Conservation (phyloP, 2,888 invertebrate genomes). For the Hyles lineata region DNA sequence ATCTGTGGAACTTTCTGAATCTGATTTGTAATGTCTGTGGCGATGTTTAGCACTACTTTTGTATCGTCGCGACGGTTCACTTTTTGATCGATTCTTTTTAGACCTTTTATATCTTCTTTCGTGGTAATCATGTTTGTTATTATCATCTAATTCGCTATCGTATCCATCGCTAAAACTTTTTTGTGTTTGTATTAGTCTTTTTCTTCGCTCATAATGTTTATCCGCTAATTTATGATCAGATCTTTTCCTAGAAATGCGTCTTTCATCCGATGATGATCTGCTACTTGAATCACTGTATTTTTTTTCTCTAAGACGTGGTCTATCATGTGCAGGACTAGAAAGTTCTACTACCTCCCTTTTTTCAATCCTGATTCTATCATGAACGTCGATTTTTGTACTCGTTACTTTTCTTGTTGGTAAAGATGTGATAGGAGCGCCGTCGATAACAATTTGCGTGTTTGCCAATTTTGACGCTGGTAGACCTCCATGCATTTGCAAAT, state of each 20-base stretch:
- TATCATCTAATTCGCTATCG: conserved; percentile 71
- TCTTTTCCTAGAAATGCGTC: conserved; percentile 56
- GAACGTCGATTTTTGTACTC: conserved; percentile 81
- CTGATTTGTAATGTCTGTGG: conserved; percentile 62
- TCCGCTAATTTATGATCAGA: conserved; percentile 60
- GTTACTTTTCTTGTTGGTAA: conserved; percentile 79
- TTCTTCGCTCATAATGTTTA: conserved; percentile 67
- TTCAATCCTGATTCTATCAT: conserved; percentile 80
- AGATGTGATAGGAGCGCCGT: conserved; percentile 73
- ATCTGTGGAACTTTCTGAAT: conserved; percentile 69
- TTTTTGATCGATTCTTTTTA: conserved; percentile 78
- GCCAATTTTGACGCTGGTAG: conserved; percentile 90
- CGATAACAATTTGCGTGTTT: conserved; percentile 76
- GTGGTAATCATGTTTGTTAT: conserved; percentile 53
- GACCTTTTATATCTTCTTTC: conserved; percentile 60
- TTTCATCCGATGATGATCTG: conserved; percentile 78
- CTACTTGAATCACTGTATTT: conserved; percentile 69
- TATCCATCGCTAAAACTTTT: conserved; percentile 83
- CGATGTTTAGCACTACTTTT: conserved; percentile 62
- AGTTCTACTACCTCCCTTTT: conserved; percentile 80
- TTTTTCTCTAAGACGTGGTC: conserved; percentile 58
- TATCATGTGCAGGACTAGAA: conserved; percentile 71
- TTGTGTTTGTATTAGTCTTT: conserved; percentile 66
- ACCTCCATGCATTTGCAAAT: conserved; percentile 95
- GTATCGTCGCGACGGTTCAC: conserved; percentile 73